A percentile compares a stretch with the other conserved stretches of the same genome.
Conservation (phyloP, 2,797 vertebrate genomes). For the Sebastes jordani region DNA sequence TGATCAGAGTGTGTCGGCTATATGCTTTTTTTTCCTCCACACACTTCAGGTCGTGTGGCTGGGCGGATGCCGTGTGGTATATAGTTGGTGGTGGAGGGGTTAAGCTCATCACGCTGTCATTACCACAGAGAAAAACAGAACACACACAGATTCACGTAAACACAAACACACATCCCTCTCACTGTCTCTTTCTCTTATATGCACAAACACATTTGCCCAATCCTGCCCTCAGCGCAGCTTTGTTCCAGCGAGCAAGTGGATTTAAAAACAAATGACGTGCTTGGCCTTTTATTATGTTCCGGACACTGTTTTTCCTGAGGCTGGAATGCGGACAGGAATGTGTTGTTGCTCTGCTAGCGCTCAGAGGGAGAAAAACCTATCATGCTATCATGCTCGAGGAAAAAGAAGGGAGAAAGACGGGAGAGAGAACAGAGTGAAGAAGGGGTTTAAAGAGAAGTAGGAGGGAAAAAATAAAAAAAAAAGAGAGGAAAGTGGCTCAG, state of each 20-base stretch:
- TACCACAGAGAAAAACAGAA: slow-evolving; percentile 53
- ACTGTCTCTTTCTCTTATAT: slow-evolving; percentile 48
- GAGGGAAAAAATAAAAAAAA: not conserved
- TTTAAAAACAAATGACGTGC: slow-evolving; percentile 81
- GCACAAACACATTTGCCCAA: slow-evolving; percentile 66
- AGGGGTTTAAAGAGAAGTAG: not conserved
- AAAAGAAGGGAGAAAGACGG: slow-evolving; percentile 32
- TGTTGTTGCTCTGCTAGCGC: slow-evolving; percentile 80
- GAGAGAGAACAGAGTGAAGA: slow-evolving; percentile 17
- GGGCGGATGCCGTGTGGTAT: slow-evolving; percentile 10
- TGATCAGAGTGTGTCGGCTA: not conserved
- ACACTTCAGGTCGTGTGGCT: slow-evolving; percentile 11
- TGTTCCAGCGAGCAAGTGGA: slow-evolving; percentile 75
- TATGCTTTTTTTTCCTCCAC: not conserved
- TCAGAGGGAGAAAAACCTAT: slow-evolving; percentile 73
- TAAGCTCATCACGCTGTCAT: slow-evolving; percentile 38
- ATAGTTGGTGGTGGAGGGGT: not conserved
- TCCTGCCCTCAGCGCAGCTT: slow-evolving; percentile 67
- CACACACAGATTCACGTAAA: slow-evolving; percentile 41
- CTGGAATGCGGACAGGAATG: slow-evolving; percentile 85
- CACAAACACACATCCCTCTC: slow-evolving; percentile 57
- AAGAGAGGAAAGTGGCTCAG: not conserved
- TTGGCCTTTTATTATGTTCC: slow-evolving; percentile 81
- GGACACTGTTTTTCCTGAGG: slow-evolving; percentile 81
- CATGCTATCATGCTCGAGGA: slow-evolving; percentile 55